Percentiles rank a stretch among this genome's conserved stretches.
Conservation (phyloP, 1,140 invertebrate species). For the Trichomalopsis sarcophagae region DNA sequence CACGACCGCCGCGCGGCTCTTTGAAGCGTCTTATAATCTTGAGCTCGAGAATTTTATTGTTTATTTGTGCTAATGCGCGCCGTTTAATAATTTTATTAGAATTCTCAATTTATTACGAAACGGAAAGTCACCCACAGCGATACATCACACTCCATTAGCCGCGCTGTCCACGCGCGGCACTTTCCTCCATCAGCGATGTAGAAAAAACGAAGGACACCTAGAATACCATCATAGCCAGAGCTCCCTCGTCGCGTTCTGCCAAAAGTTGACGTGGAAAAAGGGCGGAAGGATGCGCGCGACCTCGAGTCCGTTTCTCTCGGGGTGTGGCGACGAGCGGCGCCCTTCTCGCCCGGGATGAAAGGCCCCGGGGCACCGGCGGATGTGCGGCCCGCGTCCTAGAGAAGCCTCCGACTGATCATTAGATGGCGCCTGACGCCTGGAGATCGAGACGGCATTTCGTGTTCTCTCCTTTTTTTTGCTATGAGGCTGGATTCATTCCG, state of each 20-base stretch:
- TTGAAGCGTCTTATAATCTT: background rate
- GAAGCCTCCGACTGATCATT: conserved; percentile 1
- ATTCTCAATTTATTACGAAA: background rate
- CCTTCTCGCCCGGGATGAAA: conserved; percentile 62
- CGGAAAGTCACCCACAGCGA: background rate
- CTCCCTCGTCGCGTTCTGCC: conserved; percentile 53
- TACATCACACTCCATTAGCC: no score
- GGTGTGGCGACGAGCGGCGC: conserved; percentile 42
- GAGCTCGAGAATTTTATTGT: background rate
- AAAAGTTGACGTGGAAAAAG: conserved; percentile 60
- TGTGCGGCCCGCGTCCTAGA: background rate
- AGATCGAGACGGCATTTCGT: conserved; percentile 56
- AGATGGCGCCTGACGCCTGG: conserved; percentile 43
- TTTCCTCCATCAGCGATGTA: no score
- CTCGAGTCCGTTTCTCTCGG: conserved; percentile 47
- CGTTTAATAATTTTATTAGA: conserved; percentile 1
- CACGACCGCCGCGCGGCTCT: background rate
- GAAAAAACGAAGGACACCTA: background rate
- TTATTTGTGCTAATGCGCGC: background rate
- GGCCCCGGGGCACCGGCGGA: conserved; percentile 53
- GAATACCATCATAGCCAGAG: no score
- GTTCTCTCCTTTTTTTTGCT: background rate
- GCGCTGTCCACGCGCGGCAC: no score
- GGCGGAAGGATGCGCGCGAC: conserved; percentile 62
- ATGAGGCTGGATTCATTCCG: no score